phyloP scores from a whole-genome alignment of 2,797 vertebrate genomes.

The Hyperoplus immaculatus region DNA sequence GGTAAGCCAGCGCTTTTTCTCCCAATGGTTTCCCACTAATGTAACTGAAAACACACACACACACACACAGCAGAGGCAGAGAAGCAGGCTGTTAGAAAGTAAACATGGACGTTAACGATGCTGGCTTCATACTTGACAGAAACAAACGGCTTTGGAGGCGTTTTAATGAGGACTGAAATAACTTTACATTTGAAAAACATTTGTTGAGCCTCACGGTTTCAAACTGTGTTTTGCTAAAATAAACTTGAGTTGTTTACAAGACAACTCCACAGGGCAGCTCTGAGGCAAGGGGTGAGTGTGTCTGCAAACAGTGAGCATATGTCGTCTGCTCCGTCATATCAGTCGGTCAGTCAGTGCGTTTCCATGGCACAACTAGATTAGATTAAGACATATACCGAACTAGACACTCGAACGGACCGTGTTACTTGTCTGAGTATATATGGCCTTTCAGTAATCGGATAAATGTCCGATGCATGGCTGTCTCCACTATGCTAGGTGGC shows the following conservation, averaged over 20 bases:
- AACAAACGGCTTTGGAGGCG: background rate
- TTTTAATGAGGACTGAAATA: background rate
- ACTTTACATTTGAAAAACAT: conserved; percentile 21
- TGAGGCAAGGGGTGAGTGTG: background rate
- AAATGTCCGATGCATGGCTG: no score
- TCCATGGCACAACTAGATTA: no score
- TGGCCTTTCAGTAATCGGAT: no score
- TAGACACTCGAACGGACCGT: no score
- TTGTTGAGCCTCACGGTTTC: background rate
- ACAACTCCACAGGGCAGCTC: conserved; percentile 1
- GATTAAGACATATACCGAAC: no score
- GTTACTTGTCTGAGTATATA: no score
- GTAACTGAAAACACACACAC: no score
- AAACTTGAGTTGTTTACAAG: conserved; percentile 7
- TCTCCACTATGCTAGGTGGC: no score
- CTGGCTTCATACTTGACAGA: background rate
- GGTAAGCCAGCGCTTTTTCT: background rate
- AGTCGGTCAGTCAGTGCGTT: no score
- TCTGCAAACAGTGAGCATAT: background rate
- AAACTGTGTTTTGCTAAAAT: conserved; percentile 8
- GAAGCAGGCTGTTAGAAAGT: background rate
- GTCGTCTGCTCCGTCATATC: background rate
- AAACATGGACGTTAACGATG: conserved; percentile 11
- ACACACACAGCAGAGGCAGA: background rate
- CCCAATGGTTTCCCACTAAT: background rate